Base-by-base conservation (phyloP, 2,888 invertebrate genomes). In the Lamproptera curius region DNA sequence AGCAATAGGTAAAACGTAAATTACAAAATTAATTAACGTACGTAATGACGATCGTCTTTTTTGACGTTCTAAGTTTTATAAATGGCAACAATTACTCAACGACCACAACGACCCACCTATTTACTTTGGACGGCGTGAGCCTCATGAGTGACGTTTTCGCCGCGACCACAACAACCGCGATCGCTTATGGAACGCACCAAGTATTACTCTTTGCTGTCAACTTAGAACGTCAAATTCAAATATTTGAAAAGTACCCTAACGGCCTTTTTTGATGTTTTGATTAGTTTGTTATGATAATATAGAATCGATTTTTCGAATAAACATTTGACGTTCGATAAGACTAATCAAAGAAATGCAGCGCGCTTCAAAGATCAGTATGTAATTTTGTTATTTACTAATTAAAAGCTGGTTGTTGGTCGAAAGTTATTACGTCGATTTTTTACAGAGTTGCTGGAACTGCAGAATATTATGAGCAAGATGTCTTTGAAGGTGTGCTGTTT, bases 381-480 rank as follows among this genome's bases (percentile, higher is more conserved):
- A 9, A 9, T 10, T 28, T 28, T 28, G 23, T 2, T 5, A 38
- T 14, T 13, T n/a, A n/a, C n/a, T n/a, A n/a, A n/a, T n/a, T n/a
- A n/a, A n/a, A n/a, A n/a, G n/a, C n/a, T n/a, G n/a, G 20, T 6
- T 23, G 2, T 16, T 15, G 6, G 6, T 13, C 11, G 11, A 11
- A 37, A 20, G 11, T 2, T 28, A n/a, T 28, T 10, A 5, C 6
- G 11, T 20, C 2, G 5, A 11, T 4, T 11, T 17, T 23, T 9
- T 13, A 20, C 65, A 83, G 82, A 69, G 45, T 17, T 82, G 14
- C 42, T 51, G 0, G 76, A 83, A 38, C 64, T 84, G 0, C 64
- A 74, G 33, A 51, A 43, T 0, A 62, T 79, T 0, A 69, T 84
- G 49, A 55, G 67, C 0, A 77, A 67, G 43, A 73, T 82, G 73